Evolutionary conservation across 1,140 invertebrate genomes (phyloP), one percentile per base, ranked within the genome.

Genomic region (Drosophila pseudoobscura): DNA sequence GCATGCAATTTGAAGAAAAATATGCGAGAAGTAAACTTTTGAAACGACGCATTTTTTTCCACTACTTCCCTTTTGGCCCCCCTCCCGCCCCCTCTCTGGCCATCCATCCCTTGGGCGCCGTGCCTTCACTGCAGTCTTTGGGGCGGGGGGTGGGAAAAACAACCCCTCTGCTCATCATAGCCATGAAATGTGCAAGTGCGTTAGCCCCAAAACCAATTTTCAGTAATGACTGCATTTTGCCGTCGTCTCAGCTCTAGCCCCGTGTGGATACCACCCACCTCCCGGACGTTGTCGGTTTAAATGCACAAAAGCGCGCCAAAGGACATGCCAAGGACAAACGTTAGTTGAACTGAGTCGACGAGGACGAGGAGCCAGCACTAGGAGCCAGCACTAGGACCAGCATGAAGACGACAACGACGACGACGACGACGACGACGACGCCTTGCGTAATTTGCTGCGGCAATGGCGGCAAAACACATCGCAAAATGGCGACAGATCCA

Each of bases 171-270:
- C 65, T 69, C 76, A 69, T 83, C 76, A 84, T 87, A 88, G 78
- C 82, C 83, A 87, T 84, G 80, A 85, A 84, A 80, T 84, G 80
- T 85, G 82, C 82, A 88, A 88, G 83, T 88, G 83, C 83, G 83
- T 88, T 88, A 88, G 83, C 83, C 83, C 83, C 83, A 88, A 88
- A 88, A 88, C 83, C 83, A 88, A 88, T 88, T 88, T 88, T 88
- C 83, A 87, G 83, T 88, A 88, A 88, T 88, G 83, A 88, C 83
- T 88, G 82, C 82, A 85, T 85, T 85, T 85, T 87, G 83, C 75
- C 83, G 83, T 88, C 73, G 54, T 77, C 64, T 56, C 70, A 57
- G 66, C 66, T 70, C 56, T 61, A 47, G 31, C 31, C 31, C 31
- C 31, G 31, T 35, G 31, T 35, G 31, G 31, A 35, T 35, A 8